Conservation (phyloP, 2,113 vertebrate genomes). For the Festucalex cinctus region DNA sequence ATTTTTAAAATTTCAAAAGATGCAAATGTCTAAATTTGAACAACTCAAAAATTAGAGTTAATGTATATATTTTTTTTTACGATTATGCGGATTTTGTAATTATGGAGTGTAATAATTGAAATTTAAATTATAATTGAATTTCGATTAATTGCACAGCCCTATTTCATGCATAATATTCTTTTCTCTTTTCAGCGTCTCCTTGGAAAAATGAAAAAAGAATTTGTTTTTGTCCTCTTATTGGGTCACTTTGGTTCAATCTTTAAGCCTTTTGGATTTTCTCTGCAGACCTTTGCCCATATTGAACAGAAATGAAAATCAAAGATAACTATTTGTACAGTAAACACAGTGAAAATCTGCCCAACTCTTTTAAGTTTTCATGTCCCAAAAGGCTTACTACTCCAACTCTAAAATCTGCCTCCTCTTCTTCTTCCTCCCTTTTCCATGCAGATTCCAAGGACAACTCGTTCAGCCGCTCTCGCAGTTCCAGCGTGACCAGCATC, state of each 20-base stretch:
- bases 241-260: not conserved
- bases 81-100: no score
- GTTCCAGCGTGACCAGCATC: constrained; percentile 95
- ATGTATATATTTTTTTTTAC: no score
- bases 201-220: not conserved
- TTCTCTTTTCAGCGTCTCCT: not conserved
- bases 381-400: not conserved
- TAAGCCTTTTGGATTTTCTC: not conserved
- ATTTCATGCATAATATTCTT: not conserved
- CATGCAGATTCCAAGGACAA: constrained; percentile 88
- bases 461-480: constrained; percentile 91
- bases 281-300: not conserved
- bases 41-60: no score
- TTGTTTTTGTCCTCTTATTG: not conserved
- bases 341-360: not conserved
- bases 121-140: no score
- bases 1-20: no score
- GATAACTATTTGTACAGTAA: not conserved
- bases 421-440: not conserved
- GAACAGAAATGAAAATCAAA: not conserved
- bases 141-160: no score
- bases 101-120: no score
- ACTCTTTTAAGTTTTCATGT: constrained; percentile 3
- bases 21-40: no score
- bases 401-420: not conserved